phyloP scores from a whole-genome alignment of 2,888 invertebrate species.

The Blomia tropicalis region DNA sequence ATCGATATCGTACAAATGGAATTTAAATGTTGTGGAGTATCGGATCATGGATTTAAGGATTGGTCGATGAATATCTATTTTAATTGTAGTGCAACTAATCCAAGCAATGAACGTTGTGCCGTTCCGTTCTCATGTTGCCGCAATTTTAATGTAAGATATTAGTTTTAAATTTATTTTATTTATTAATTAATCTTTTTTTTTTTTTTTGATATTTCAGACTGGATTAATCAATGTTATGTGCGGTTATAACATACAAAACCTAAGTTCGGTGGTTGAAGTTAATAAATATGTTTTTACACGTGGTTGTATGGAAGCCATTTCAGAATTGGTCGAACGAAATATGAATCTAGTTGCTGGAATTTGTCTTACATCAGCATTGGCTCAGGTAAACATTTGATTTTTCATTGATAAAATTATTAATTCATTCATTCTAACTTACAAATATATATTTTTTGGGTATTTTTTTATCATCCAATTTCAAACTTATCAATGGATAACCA shows the following conservation, averaged over 20 bases:
- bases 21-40: conserved; percentile 81
- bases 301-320: conserved; percentile 74
- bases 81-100: conserved; percentile 61
- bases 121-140: conserved; percentile 92
- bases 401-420: neutral
- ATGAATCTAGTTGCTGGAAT: conserved; percentile 71
- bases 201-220: conserved; percentile 38
- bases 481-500: neutral
- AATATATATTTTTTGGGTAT: neutral
- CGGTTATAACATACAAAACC: conserved; percentile 69
- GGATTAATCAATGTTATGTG: conserved; percentile 81
- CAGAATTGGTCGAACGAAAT: conserved; percentile 72
- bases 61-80: conserved; percentile 91
- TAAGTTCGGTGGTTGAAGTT: conserved; percentile 61
- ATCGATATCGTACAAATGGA: conserved; percentile 88
- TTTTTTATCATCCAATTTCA: neutral
- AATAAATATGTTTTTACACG: conserved; percentile 79
- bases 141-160: conserved; percentile 52
- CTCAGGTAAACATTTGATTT: conserved; percentile 40
- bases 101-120: conserved; percentile 74
- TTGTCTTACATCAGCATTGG: conserved; percentile 62
- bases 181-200: conserved; percentile 10
- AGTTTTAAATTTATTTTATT: conserved; percentile 23
- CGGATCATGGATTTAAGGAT: conserved; percentile 77
- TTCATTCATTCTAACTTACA: neutral